These are phyloP conservation scores for Cryptops parisi DNA, from an alignment of 2,888 invertebrate genomes.

Conservation along the genomic window DNA sequence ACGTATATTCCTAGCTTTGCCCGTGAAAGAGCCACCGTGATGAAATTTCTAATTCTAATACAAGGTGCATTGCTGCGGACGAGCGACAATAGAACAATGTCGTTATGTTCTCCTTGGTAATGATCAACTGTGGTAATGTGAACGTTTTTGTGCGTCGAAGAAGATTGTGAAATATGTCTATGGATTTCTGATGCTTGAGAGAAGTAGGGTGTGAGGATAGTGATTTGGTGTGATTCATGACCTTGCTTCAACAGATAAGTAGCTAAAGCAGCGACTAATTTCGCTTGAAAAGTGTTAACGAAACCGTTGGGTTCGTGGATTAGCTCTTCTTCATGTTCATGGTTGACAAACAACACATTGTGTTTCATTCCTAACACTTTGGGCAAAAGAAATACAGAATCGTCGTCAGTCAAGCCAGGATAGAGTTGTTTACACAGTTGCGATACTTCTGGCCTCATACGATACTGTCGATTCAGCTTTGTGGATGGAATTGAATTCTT, in stretches of 20 bases:
- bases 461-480: slow-evolving; percentile 48
- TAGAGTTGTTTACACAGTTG: slow-evolving; percentile 52
- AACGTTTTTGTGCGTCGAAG: slow-evolving; percentile 38
- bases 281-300: slow-evolving; percentile 48
- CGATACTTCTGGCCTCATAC: slow-evolving; percentile 57
- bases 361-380: slow-evolving; percentile 44
- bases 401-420: slow-evolving; percentile 43
- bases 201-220: slow-evolving; percentile 55
- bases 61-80: slow-evolving; percentile 59
- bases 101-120: slow-evolving; percentile 41
- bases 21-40: slow-evolving; percentile 62
- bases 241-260: slow-evolving; percentile 46
- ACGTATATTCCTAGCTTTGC: slow-evolving; percentile 55
- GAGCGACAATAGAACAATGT: slow-evolving; percentile 60
- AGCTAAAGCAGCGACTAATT: slow-evolving; percentile 45
- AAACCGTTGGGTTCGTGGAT: slow-evolving; percentile 36
- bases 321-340: slow-evolving; percentile 42
- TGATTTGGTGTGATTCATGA: slow-evolving; percentile 47
- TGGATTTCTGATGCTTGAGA: slow-evolving; percentile 49
- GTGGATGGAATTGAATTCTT: slow-evolving; percentile 46
- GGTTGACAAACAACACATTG: slow-evolving; percentile 53
- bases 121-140: slow-evolving; percentile 56
- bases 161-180: slow-evolving; percentile 26
- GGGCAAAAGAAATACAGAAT: slow-evolving; percentile 41
- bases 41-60: slow-evolving; percentile 49